Conservation (phyloP, 2,113 vertebrate genomes). For the Myrmecobius fasciatus region DNA sequence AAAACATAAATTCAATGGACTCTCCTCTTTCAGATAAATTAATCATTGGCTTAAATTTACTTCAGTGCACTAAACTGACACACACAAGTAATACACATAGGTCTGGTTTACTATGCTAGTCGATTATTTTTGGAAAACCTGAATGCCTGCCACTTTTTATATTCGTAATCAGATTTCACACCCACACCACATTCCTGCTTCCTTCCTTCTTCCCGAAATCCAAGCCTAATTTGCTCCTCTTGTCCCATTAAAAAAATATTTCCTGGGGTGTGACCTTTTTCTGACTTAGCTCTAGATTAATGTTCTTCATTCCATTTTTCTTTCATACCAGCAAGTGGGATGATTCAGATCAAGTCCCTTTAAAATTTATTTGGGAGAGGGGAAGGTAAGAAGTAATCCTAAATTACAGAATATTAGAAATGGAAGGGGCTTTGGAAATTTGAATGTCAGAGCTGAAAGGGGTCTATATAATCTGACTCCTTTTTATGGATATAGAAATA, state of each 20-base stretch:
- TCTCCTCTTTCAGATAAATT: neutral
- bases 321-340: neutral
- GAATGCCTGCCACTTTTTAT: neutral
- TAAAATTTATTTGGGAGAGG: neutral
- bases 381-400: neutral
- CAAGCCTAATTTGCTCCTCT: neutral
- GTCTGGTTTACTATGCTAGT: neutral
- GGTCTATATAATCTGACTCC: neutral
- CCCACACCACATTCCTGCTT: slow-evolving; percentile 1
- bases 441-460: neutral
- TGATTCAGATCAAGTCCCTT: neutral
- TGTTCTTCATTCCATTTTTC: slow-evolving; percentile 7
- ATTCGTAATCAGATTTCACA: neutral
- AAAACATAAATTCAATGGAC: neutral
- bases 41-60: neutral
- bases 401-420: neutral
- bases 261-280: neutral
- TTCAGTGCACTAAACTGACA: neutral
- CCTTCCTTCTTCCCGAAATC: slow-evolving; percentile 3
- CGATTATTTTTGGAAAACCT: neutral
- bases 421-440: neutral
- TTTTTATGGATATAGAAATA: neutral
- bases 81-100: neutral
- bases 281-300: neutral
- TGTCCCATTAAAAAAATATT: neutral